Evolutionary conservation across 30 jellyfish, hydroid and myxozoan genomes (phyloP).

Genomic region (Aurelia aurita complex sp. Pacific): DNA sequence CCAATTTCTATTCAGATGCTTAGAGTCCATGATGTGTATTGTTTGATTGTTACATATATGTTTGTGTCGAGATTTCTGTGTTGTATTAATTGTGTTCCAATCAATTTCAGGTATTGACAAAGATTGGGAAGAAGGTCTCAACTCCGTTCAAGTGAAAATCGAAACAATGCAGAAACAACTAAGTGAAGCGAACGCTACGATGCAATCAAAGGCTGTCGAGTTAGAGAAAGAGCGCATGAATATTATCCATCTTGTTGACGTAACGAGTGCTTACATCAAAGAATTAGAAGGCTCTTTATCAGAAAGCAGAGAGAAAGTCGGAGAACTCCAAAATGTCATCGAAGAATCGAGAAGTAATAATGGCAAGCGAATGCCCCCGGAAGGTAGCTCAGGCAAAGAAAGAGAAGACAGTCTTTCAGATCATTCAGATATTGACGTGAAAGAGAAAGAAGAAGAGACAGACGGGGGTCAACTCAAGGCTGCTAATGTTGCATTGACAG

Average conservation of each 20-base stretch:
- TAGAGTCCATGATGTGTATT: too few relatives aligned
- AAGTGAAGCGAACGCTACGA: slow-evolving; percentile 67
- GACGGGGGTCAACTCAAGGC: slow-evolving; percentile 20
- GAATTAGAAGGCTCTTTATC: slow-evolving; percentile 85
- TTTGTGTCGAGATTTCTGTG: too few relatives aligned
- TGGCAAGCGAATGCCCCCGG: slow-evolving; percentile 90
- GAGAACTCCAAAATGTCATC: slow-evolving; percentile 79
- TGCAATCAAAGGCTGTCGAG: slow-evolving; percentile 86
- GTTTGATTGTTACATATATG: too few relatives aligned
- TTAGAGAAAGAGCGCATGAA: slow-evolving; percentile 91
- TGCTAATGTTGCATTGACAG: slow-evolving; percentile 33
- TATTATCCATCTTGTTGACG: slow-evolving; percentile 91
- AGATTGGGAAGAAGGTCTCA: slow-evolving; percentile 22
- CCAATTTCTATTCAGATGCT: too few relatives aligned
- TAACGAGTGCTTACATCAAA: slow-evolving; percentile 95
- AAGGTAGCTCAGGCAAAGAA: slow-evolving; percentile 80
- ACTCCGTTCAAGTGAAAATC: slow-evolving; percentile 40
- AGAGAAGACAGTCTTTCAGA: slow-evolving; percentile 65
- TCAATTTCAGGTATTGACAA: slow-evolving; percentile 38
- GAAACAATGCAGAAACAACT: slow-evolving; percentile 77
- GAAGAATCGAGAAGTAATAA: slow-evolving; percentile 41
- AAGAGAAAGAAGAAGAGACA: slow-evolving; percentile 23
- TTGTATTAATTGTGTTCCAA: neutral
- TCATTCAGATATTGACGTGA: slow-evolving; percentile 46
- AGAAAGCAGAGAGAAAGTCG: slow-evolving; percentile 77